Conservation (phyloP, 2,888 invertebrate genomes). For the Drosophila recens region DNA sequence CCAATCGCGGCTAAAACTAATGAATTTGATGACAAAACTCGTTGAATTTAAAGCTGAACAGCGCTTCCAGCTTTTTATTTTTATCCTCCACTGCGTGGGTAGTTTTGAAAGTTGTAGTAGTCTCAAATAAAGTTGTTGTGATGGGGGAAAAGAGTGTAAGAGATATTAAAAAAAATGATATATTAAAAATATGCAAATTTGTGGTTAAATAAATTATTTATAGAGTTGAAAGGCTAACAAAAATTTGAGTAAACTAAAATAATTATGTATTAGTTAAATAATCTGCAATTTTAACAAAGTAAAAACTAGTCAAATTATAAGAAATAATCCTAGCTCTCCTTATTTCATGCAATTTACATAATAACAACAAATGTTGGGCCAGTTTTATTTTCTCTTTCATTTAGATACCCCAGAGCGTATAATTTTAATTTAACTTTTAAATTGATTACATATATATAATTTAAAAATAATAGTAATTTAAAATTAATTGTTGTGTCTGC, state of each 20-base stretch:
- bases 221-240: neutral
- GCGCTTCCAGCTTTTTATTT: conserved; percentile 56
- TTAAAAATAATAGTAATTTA: too few species aligned
- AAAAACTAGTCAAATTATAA: neutral
- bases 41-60: conserved; percentile 52
- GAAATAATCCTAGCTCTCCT: too few species aligned
- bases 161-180: neutral
- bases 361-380: too few species aligned
- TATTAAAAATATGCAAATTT: neutral
- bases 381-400: too few species aligned
- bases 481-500: too few species aligned
- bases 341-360: too few species aligned
- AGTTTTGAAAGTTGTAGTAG: conserved; percentile 27
- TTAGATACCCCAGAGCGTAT: too few species aligned
- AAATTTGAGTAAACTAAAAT: neutral
- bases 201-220: neutral
- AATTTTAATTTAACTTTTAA: too few species aligned
- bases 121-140: neutral
- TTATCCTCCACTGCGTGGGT: conserved; percentile 46
- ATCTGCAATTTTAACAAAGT: neutral
- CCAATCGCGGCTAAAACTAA: conserved; percentile 57
- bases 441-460: too few species aligned
- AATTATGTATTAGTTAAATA: neutral
- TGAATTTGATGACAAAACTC: conserved; percentile 79
- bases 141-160: neutral